Base-by-base conservation (phyloP, 2,797 vertebrate genomes). In the Neosilurus hyrtlii region DNA sequence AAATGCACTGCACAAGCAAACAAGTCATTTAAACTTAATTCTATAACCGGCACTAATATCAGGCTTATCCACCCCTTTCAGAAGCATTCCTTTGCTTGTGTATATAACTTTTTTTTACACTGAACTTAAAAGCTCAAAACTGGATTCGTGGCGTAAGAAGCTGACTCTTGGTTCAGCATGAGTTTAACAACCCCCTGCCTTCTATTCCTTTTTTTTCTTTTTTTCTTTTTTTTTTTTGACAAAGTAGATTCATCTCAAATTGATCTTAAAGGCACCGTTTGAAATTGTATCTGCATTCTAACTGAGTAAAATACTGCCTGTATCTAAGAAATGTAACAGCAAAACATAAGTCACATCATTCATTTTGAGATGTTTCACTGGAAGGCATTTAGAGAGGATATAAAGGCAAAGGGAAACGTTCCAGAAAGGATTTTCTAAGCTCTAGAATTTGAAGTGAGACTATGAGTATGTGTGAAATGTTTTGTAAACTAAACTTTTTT, bases 401-500 rank as follows among this genome's bases (percentile, higher is more conserved):
- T 72, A 24, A 79, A 79, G 59, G 37, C 72, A 57, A 78, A 80
- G 78, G 18, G n/a, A 66, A 77, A 43, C 52, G 81, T 72, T 82
- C 71, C 80, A 63, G 77, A 85, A 72, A 71, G 74, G 54, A 59
- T 85, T 83, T 80, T 82, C 24, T 86, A 37, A 20, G 43, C 71
- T 61, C 65, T 57, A 59, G 81, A 30, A 12, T 54, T 86, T 78
- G 74, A 61, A 4, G 80, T 82, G 51, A 85, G 79, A 70, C 57
- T 81, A 66, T 70, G 65, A 18, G 61, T 67, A 74, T 5, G 20
- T 80, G 66, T 83, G 86, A 15, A 75, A 37, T n/a, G 54, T 83
- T 88, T 88, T 86, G 83, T 86, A 85, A 86, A 82, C 75, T 80
- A 68, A 87, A 82, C 68, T 72, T 74, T 88, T 82, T 87, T 82